Base-by-base conservation (phyloP, 2,797 vertebrate genomes). In the Sebastes hubbsi region DNA sequence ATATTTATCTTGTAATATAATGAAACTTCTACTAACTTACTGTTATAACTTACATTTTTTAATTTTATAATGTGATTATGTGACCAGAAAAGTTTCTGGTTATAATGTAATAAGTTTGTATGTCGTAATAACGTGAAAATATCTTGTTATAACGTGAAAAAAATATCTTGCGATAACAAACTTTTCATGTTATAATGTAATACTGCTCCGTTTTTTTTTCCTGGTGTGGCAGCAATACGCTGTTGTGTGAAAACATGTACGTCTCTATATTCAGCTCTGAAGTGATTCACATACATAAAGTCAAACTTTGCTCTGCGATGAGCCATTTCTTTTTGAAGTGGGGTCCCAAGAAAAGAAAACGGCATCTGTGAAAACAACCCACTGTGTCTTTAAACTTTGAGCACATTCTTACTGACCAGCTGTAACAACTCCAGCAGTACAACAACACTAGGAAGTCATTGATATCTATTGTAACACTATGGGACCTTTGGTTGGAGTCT, bases 351-450 rank as follows among this genome's bases (percentile, higher is more conserved):
- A 76, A 77, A 84, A 83, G 94, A 95, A 94, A 90, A 90, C 95
- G 88, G 96, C 97, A 98, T 98, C 97, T 99, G 97, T 97, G 89
- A 95, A 98, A 99, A 98, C 97, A 99, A 96, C 93, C 95, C 94
- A 95, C 91, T 96, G 96, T 96, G 95, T 95, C 96, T 97, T 96
- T 97, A 97, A 97, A 97, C 95, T 96, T 95, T 95, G 95, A 96
- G 94, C 94, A 94, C 95, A 96, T 96, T 97, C 97, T 96, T 90
- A 84, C 88, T 83, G 91, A 88, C 94, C 97, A 98, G 97, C 97
- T 98, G 97, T 96, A 96, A 96, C 95, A 97, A 97, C 96, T 94
- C 90, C 87, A 92, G 92, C 94, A 79, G 85, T 90, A 94, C 94
- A 93, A 91, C 93, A 94, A 90, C 95, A 95, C 89, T 86, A 68